These are phyloP conservation scores for Teleogryllus occipitalis DNA, from an alignment of 1,140 invertebrate species.

Conservation along the genomic window DNA sequence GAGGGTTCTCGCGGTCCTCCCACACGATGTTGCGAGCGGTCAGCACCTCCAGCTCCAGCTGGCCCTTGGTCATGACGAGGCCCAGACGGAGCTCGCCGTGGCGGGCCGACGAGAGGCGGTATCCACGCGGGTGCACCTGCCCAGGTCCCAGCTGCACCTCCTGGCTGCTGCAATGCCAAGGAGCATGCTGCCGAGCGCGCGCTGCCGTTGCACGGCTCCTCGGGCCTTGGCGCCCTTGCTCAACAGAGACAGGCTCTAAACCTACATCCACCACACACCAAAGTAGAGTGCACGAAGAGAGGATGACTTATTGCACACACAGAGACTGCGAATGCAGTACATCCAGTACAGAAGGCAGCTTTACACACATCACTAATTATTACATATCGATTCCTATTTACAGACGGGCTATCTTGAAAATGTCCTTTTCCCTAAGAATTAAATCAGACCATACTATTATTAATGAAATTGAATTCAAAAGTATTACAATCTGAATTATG, in stretches of 20 bases:
- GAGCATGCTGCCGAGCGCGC: too few relatives aligned
- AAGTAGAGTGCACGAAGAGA: not conserved
- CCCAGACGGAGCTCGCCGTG: conserved; percentile 78
- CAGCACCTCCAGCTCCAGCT: conserved; percentile 80
- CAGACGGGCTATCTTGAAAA: too few relatives aligned
- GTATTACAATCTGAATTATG: too few relatives aligned
- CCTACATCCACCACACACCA: not conserved
- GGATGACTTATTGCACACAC: not conserved
- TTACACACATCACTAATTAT: too few relatives aligned
- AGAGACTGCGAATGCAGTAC: not conserved
- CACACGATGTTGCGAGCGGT: conserved; percentile 47
- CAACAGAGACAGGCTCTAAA: not conserved
- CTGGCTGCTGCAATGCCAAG: not conserved
- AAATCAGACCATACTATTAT: too few relatives aligned
- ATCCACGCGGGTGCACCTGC: conserved; percentile 65
- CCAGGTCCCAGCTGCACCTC: conserved; percentile 55
- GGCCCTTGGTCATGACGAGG: conserved; percentile 81
- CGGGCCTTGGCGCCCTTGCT: not conserved
- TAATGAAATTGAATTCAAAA: too few relatives aligned
- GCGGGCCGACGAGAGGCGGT: conserved; percentile 45
- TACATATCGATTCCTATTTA: too few relatives aligned
- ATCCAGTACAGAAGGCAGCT: too few relatives aligned
- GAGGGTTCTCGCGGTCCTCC: conserved; percentile 38
- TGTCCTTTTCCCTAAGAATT: too few relatives aligned
- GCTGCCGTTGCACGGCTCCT: not conserved